Percentiles rank a stretch among this genome's conserved stretches.
These are phyloP conservation scores for Chironomus tentans DNA, from an alignment of 2,888 invertebrate genomes.

Conservation along the genomic window DNA sequence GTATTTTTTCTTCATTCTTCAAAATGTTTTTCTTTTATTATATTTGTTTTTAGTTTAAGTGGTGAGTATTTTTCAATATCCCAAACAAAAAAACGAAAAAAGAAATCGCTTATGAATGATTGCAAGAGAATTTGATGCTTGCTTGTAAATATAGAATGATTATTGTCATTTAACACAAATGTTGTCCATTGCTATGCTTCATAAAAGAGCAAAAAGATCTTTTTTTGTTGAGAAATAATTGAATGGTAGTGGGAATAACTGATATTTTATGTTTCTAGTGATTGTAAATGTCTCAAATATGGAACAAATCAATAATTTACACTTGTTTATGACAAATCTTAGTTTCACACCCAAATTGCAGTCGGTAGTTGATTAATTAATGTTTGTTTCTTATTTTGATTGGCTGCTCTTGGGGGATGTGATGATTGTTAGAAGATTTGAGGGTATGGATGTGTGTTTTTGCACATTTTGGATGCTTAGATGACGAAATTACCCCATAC, in stretches of 20 bases:
- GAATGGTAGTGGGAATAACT: background rate
- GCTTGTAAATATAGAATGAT: background rate
- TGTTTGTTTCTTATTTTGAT: background rate
- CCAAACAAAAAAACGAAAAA: background rate
- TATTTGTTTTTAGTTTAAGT: constrained; percentile 16
- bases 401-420: background rate
- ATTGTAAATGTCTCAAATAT: background rate
- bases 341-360: background rate
- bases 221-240: background rate
- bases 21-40: background rate
- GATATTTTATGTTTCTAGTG: background rate
- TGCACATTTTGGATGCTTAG: too few species aligned
- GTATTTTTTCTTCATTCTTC: background rate
- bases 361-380: background rate
- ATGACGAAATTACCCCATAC: too few species aligned
- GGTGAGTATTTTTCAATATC: background rate
- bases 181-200: background rate
- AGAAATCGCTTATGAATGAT: background rate
- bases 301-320: background rate
- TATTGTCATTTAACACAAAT: background rate
- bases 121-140: background rate
- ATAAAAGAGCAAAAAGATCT: background rate
- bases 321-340: background rate
- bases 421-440: too few species aligned
- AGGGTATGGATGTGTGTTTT: too few species aligned